Evolutionary conservation across 2,888 invertebrate genomes (phyloP).

Genomic region (Heliconius aoede): DNA sequence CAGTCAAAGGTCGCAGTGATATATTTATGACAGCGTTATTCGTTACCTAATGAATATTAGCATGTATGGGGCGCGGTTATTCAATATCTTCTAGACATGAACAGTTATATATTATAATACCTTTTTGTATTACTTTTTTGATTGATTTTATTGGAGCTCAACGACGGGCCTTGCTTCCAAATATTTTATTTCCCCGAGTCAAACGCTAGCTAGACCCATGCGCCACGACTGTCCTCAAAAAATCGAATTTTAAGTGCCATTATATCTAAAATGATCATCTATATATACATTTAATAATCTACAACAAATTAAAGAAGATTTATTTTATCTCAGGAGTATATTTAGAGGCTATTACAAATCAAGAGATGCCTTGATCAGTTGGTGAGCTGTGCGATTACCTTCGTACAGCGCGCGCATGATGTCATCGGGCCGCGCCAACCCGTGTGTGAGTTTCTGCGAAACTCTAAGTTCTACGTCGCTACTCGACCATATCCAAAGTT

Average conservation of each 20-base stretch:
- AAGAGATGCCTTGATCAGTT: slow-evolving; percentile 34
- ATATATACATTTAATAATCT: not conserved
- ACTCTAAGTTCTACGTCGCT: slow-evolving; percentile 71
- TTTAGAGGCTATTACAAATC: slow-evolving; percentile 17
- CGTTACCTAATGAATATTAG: slow-evolving; percentile 72
- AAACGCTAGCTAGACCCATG: too few species aligned
- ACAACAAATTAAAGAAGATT: not conserved
- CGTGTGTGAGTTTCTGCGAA: slow-evolving; percentile 73
- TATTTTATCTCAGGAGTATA: not conserved
- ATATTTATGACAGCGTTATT: slow-evolving; percentile 55
- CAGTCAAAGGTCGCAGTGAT: slow-evolving; percentile 32
- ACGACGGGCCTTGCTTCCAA: too few species aligned
- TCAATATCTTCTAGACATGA: not conserved
- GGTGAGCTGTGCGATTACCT: slow-evolving; percentile 53
- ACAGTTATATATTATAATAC: not conserved
- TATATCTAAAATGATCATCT: not conserved
- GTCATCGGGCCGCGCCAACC: slow-evolving; percentile 71
- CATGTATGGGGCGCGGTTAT: slow-evolving; percentile 60
- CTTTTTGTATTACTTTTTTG: not conserved
- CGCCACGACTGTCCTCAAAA: too few species aligned
- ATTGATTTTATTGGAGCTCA: too few species aligned
- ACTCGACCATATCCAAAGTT: slow-evolving; percentile 62
- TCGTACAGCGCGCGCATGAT: slow-evolving; percentile 73
- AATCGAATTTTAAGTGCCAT: too few species aligned
- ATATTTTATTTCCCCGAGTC: too few species aligned